These are phyloP conservation scores for Drosophila putrida DNA, from an alignment of 2,888 invertebrate genomes.

Conservation along the genomic window DNA sequence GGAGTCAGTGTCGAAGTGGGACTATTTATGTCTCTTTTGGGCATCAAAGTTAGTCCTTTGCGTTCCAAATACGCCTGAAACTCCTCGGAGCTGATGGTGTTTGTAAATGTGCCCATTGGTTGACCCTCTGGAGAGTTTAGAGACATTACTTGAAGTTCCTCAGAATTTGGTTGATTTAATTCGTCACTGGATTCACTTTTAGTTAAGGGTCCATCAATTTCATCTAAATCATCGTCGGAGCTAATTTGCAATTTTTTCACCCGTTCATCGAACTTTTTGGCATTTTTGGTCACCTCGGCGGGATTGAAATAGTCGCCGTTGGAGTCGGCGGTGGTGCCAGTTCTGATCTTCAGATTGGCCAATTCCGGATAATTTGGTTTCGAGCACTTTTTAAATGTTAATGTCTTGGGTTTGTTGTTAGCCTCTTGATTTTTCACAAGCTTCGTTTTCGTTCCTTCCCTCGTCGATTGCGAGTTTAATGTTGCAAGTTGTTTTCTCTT, in stretches of 20 bases:
- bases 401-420: conserved; percentile 59
- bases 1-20: conserved; percentile 21
- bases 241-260: conserved; percentile 83
- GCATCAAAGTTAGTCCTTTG: conserved; percentile 83
- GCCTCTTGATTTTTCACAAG: conserved; percentile 38
- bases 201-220: conserved; percentile 83
- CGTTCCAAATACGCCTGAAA: conserved; percentile 84
- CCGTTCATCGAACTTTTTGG: conserved; percentile 85
- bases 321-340: conserved; percentile 77
- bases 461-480: not conserved
- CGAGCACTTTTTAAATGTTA: conserved; percentile 83
- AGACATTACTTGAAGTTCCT: not conserved
- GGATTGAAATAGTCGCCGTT: conserved; percentile 83
- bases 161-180: conserved; percentile 48
- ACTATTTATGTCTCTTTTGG: conserved; percentile 70
- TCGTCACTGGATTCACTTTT: conserved; percentile 84
- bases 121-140: not conserved
- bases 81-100: conserved; percentile 85
- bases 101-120: conserved; percentile 79
- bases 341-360: conserved; percentile 84
- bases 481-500: conserved; percentile 56
- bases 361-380: conserved; percentile 85
- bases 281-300: conserved; percentile 85
- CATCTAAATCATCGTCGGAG: conserved; percentile 85
- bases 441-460: conserved; percentile 22